phyloP scores from a whole-genome alignment of 35 echinoderm and acorn worm genomes.

The Lytechinus variegatus region DNA sequence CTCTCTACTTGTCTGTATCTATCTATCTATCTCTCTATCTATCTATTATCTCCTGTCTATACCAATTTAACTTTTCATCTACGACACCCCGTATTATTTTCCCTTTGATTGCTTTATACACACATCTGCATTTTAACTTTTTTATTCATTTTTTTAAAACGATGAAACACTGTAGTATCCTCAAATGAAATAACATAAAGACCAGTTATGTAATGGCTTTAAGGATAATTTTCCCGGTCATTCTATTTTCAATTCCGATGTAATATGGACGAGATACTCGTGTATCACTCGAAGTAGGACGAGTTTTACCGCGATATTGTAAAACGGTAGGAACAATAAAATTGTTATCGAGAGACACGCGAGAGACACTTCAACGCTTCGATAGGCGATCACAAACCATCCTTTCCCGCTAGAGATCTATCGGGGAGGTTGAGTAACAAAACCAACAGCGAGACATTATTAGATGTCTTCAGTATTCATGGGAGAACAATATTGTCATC shows the following conservation, averaged over 20 bases:
- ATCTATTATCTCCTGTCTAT: too few relatives aligned
- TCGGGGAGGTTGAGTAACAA: slow-evolving; percentile 1
- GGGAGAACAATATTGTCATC: slow-evolving; percentile 12
- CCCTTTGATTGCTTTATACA: too few relatives aligned
- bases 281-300: background rate
- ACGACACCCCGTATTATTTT: too few relatives aligned
- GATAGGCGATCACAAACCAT: background rate
- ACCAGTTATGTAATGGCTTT: background rate
- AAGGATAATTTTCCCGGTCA: background rate
- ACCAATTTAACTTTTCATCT: too few relatives aligned
- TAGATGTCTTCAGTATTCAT: slow-evolving; percentile 39
- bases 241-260: background rate
- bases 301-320: background rate
- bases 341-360: background rate
- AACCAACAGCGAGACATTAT: slow-evolving; percentile 38
- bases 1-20: too few relatives aligned
- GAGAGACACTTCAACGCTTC: background rate
- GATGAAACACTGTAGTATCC: background rate
- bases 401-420: background rate
- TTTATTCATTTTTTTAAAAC: background rate
- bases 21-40: too few relatives aligned
- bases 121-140: background rate
- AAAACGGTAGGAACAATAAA: background rate
- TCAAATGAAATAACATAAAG: background rate
- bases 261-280: background rate